These are phyloP conservation scores for Bos javanicus DNA, from an alignment of 2,113 vertebrate genomes.

Conservation along the genomic window DNA sequence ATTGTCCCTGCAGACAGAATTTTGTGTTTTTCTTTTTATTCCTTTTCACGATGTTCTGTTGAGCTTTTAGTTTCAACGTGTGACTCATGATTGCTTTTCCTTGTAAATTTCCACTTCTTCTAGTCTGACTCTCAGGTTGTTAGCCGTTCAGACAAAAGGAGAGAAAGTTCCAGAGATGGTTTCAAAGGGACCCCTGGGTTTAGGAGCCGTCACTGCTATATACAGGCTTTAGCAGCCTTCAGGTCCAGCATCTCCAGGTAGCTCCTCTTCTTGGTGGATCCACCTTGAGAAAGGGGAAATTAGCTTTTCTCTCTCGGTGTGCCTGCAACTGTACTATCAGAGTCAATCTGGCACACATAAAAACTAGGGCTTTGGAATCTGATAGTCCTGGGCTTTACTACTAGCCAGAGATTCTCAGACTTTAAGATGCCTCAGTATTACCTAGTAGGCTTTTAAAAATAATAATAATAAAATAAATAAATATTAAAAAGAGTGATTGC, in stretches of 20 bases:
- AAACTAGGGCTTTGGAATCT: neutral
- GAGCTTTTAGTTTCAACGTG: constrained; percentile 5
- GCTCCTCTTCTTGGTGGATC: neutral
- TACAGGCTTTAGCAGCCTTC: neutral
- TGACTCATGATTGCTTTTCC: neutral
- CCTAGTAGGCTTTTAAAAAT: neutral
- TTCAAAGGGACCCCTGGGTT: neutral
- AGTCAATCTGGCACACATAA: neutral
- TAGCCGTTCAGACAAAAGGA: constrained; percentile 8
- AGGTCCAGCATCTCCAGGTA: neutral
- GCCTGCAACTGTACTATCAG: neutral
- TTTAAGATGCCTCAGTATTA: neutral
- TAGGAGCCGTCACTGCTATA: neutral
- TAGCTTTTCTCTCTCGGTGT: neutral
- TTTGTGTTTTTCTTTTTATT: neutral
- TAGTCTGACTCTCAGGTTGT: constrained; percentile 15
- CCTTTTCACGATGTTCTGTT: neutral
- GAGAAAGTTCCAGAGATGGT: neutral
- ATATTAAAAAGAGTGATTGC: neutral
- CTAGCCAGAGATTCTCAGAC: neutral
- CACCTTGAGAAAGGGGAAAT: neutral
- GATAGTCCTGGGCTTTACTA: neutral
- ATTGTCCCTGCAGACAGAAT: constrained; percentile 52
- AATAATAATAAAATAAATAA: no score
- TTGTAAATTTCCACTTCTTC: constrained; percentile 54